Base-by-base conservation (phyloP, 2,113 vertebrate species). In the Myrmecophaga tridactyla region DNA sequence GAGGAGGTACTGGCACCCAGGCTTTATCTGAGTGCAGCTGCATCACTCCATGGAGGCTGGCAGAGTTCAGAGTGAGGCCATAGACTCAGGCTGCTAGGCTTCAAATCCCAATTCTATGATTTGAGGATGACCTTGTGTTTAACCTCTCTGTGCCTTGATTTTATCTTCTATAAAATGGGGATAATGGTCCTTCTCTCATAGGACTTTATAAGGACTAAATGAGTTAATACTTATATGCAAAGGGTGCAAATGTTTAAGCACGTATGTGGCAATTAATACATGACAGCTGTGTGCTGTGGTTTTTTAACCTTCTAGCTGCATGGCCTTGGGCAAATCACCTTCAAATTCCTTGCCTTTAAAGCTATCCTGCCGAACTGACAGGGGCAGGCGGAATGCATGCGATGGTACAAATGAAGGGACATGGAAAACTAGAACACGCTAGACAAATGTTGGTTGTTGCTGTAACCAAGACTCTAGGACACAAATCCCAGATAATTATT, bases 401-500 rank as follows among this genome's bases (percentile, higher is more conserved):
- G 31, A 67, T 21, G 69, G 31, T 20, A 2, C 14, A 89, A 21
- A 58, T 4, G 39, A 87, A 87, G 81, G 92, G 67, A 72, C 46
- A 67, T 34, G 14, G 41, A 63, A 29, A 87, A 77, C 81, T 62
- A 88, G 72, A 67, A 77, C 78, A 72, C 12, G 8, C 41, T 85
- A 92, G 90, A 92, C 88, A 82, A 95, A 90, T 89, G 94, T 51
- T 90, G 82, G 72, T 92, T 82, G 94, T 88, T 90, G 88, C 78
- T 72, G 75, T 82, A 78, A 96, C 89, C 72, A 75, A 95, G 92
- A 92, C 92, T 60, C 75, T 31, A 90, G 92, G 78, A 96, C 88
- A 94, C 82, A 95, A 95, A 97, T 86, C 92, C 96, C 77, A 76
- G 94, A 80, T 93, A 69, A 96, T 95, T 92, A 92, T 92, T 92